Evolutionary conservation across 2,797 vertebrate genomes (phyloP).

Genomic region (Tarsius wallacei): DNA sequence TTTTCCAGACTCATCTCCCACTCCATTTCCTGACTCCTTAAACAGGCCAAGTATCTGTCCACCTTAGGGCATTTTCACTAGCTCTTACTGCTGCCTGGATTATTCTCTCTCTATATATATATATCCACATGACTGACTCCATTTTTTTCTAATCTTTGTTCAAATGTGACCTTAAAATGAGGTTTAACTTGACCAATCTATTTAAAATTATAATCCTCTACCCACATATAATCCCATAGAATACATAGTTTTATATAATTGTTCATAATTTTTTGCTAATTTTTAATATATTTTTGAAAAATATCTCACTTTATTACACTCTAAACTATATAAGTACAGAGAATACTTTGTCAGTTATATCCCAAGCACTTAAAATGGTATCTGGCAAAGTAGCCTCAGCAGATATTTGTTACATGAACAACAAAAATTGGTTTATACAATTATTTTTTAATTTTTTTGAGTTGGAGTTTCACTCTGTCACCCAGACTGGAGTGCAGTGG

Average conservation of each 20-base stretch:
- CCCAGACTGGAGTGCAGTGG: too few species aligned
- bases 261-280: not conserved
- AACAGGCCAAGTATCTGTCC: not conserved
- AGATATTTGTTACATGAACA: not conserved
- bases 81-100: not conserved
- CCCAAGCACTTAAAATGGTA: not conserved
- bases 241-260: not conserved
- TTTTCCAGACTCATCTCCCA: not conserved
- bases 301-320: not conserved
- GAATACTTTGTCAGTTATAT: not conserved
- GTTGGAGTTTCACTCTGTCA: too few species aligned
- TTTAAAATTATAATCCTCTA: not conserved
- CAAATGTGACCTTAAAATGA: not conserved
- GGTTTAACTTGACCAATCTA: not conserved
- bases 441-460: not conserved
- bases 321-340: not conserved
- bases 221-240: not conserved
- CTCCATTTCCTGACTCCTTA: not conserved
- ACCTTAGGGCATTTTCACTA: not conserved
- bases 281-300: not conserved
- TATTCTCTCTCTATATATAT: not conserved
- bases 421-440: not conserved
- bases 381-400: not conserved
- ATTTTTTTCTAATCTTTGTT: not conserved
- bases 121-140: not conserved